Base-by-base conservation (phyloP, 2,888 invertebrate species). In the Mantis religiosa region DNA sequence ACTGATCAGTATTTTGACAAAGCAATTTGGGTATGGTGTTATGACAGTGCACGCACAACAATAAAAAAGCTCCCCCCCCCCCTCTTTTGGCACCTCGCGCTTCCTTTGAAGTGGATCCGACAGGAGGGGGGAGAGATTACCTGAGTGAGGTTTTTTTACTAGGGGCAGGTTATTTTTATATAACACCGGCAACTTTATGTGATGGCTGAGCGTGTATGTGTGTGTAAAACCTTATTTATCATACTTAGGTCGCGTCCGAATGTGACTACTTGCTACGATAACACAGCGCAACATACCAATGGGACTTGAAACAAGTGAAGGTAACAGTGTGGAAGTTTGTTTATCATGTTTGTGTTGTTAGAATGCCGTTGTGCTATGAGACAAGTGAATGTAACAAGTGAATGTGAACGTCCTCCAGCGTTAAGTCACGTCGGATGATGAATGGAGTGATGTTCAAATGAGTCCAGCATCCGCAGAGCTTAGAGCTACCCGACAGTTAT, bases 41-140 rank as follows among this genome's bases (percentile, higher is more conserved):
- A 71, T 71, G 54, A 71, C 54, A 71, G 54, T 71, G 54, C 54
- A 25, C 25, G 54, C 54, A 71, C 54, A 71, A 71, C 54, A 71
- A 71, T 71, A 71, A 71, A 71, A 41, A 71, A 71, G 54, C 25
- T 6, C 54, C 89, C 85, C 85, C 83, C 89, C 25, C 54, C 89
- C 85, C 85, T 85, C 89, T 89, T 88, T 89, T 89, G 87, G 88
- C 89, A 89, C 89, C 89, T 89, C 84, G 88, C 88, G 88, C 88
- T 87, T 82, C 87, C 89, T 89, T 89, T 89, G 89, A 89, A 84
- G 88, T 89, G 41, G 87, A 84, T 84, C 87, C 87, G 20, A 28
- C 47, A 34, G 28, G 87, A 41, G 34, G n/a, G 82, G 88, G 28
- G 30, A 30, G 25, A 54, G 47, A 71, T 25, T 71, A 71, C 54